phyloP scores from a whole-genome alignment of 2,113 vertebrate genomes.

The Mus musculus region GRCm39 chr6:100207001-100207500 shows the following conservation, averaged over 20 bases:
- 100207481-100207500: constrained; percentile 83
- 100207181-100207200: constrained; percentile 89
- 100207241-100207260: constrained; percentile 93
- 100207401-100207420: constrained; percentile 85
- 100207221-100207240: constrained; percentile 94
- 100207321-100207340: constrained; percentile 77
- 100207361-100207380: constrained; percentile 78
- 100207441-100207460: constrained; percentile 84
- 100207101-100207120: constrained; percentile 92
- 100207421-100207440: constrained; percentile 86
- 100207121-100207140: constrained; percentile 91
- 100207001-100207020: constrained; percentile 85
- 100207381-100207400: constrained; percentile 78
- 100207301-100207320: constrained; percentile 83
- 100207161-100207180: constrained; percentile 91
- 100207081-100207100: constrained; percentile 91
- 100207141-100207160: constrained; percentile 89
- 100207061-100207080: constrained; percentile 93
- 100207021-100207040: constrained; percentile 89
- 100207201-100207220: constrained; percentile 87
- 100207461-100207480: constrained; percentile 89
- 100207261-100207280: constrained; percentile 94
- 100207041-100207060: constrained; percentile 92
- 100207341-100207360: constrained; percentile 83
- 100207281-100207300: constrained; percentile 94